Percentiles rank a stretch among this genome's conserved stretches.
Evolutionary conservation across 2,797 vertebrate species (phyloP).

Genomic region (Sternarchorhynchus goeldii): DNA sequence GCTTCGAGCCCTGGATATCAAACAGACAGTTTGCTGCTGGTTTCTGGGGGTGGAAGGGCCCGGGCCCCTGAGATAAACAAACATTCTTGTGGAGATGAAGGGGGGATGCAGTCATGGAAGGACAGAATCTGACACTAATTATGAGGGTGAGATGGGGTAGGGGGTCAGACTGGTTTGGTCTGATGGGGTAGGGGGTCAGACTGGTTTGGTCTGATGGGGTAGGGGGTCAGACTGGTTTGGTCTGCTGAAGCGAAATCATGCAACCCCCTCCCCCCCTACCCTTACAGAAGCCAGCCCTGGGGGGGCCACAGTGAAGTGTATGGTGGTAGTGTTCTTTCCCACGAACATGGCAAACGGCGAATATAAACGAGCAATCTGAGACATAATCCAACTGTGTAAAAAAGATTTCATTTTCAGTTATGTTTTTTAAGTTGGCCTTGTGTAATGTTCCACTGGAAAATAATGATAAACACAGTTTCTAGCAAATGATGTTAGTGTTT

Average conservation of each 20-base stretch:
- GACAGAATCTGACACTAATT: conserved; percentile 68
- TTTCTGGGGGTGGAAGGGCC: conserved; percentile 15
- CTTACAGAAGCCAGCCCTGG: neutral
- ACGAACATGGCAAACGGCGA: neutral
- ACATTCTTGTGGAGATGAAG: conserved; percentile 68
- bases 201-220: conserved; percentile 39
- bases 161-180: conserved; percentile 35
- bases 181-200: conserved; percentile 41
- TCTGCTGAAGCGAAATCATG: neutral
- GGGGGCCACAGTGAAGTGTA: neutral
- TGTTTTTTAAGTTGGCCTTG: neutral
- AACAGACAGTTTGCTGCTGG: neutral
- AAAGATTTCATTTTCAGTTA: neutral
- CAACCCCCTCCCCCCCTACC: neutral
- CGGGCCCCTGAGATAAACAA: conserved; percentile 61
- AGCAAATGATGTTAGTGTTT: no score
- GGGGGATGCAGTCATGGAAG: conserved; percentile 40
- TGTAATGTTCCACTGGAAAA: neutral
- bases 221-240: conserved; percentile 37
- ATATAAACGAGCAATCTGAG: neutral
- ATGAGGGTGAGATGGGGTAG: conserved; percentile 60
- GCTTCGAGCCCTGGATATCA: neutral
- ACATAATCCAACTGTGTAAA: neutral
- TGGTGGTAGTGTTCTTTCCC: no score
- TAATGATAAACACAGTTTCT: neutral